Percentiles rank a stretch among this genome's conserved stretches.
phyloP scores from a whole-genome alignment of 2,888 invertebrate genomes.

The Trichopria drosophilae region DNA sequence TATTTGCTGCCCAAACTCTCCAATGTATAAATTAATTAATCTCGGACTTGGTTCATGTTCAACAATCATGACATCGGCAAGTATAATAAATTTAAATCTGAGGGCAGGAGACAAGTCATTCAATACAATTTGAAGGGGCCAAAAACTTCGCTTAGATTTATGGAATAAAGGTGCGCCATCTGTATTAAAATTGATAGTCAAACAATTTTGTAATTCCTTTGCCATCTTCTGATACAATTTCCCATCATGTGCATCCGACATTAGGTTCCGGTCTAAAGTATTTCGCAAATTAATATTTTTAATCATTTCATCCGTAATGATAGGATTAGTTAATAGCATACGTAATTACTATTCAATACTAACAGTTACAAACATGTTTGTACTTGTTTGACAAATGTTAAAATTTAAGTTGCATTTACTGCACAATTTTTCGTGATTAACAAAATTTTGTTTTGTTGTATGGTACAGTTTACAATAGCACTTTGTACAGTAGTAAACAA shows the following conservation, averaged over 20 bases:
- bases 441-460: constrained; percentile 1
- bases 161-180: too few relatives aligned
- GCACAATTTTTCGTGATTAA: constrained; percentile 3
- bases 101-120: too few relatives aligned
- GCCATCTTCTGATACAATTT: neutral
- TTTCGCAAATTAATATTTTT: neutral
- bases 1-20: too few relatives aligned
- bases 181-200: constrained; percentile 3
- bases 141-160: too few relatives aligned
- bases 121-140: too few relatives aligned
- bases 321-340: neutral
- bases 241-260: neutral
- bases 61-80: too few relatives aligned
- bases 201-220: neutral
- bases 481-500: constrained; percentile 19
- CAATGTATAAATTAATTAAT: too few relatives aligned
- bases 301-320: neutral
- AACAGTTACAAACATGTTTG: constrained; percentile 15
- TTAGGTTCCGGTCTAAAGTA: neutral
- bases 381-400: constrained; percentile 1
- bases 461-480: constrained; percentile 9
- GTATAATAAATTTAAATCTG: too few relatives aligned
- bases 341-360: constrained; percentile 5
- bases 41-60: too few relatives aligned
- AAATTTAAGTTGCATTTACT: neutral